phyloP scores from a whole-genome alignment of 1,140 invertebrate genomes.

The Leucophenga varia region DNA sequence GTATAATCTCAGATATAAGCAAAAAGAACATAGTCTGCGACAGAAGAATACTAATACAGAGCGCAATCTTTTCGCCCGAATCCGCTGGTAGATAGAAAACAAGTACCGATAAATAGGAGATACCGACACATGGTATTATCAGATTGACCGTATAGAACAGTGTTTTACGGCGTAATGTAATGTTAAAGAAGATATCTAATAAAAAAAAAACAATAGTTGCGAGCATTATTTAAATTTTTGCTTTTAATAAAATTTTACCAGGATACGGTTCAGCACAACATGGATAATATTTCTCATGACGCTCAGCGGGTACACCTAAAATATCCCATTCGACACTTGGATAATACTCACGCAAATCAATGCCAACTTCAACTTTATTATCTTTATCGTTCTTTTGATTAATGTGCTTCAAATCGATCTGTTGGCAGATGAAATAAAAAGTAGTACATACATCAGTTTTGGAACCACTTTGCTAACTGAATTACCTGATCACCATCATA shows the following conservation, averaged over 20 bases:
- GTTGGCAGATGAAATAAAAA: too few relatives aligned
- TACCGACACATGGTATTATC: constrained; percentile 91
- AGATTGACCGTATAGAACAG: constrained; percentile 96
- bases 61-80: constrained; percentile 96
- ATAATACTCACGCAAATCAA: constrained; percentile 92
- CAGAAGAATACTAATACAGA: constrained; percentile 97
- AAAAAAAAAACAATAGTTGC: too few relatives aligned
- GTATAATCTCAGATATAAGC: constrained; percentile 97
- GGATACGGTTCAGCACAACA: constrained; percentile 87
- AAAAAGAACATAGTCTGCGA: constrained; percentile 99
- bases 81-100: constrained; percentile 99
- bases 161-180: constrained; percentile 91
- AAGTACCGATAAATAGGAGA: constrained; percentile 85
- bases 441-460: too few relatives aligned
- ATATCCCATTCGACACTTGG: constrained; percentile 98
- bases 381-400: constrained; percentile 75
- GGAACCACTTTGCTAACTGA: constrained; percentile 6
- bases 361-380: constrained; percentile 82
- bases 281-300: constrained; percentile 87
- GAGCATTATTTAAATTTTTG: too few relatives aligned
- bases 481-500: constrained; percentile 91
- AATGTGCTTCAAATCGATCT: constrained; percentile 91
- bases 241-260: too few relatives aligned
- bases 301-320: constrained; percentile 85
- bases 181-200: constrained; percentile 96